Conservation (phyloP, 2,113 vertebrate genomes). For the Gracilinanus agilis region DNA sequence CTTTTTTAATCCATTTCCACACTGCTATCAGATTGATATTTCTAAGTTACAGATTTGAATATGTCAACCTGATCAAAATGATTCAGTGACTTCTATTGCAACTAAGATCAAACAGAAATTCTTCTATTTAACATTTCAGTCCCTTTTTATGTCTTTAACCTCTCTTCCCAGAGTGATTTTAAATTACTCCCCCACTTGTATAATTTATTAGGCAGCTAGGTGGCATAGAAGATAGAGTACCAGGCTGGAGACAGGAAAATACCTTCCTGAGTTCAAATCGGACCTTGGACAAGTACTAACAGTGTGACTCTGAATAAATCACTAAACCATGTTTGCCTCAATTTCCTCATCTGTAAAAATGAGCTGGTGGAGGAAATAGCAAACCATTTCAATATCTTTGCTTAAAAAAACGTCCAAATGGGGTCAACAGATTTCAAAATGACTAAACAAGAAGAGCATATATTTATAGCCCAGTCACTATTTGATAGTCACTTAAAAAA, state of each 20-base stretch:
- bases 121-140: background rate
- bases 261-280: background rate
- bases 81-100: background rate
- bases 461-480: background rate
- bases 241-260: background rate
- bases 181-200: background rate
- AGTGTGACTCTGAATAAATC: background rate
- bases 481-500: background rate
- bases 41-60: background rate
- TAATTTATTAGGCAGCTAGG: background rate
- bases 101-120: background rate
- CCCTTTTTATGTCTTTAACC: background rate
- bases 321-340: background rate
- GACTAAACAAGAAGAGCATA: background rate
- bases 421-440: background rate
- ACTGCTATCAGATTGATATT: background rate
- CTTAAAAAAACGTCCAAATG: background rate
- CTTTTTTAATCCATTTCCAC: background rate
- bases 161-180: background rate
- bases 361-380: background rate
- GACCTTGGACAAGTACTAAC: background rate
- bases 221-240: background rate
- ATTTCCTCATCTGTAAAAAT: background rate
- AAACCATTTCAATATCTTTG: background rate
- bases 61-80: background rate